phyloP scores from a whole-genome alignment of 2,888 invertebrate genomes.

The Biston betularia region DNA sequence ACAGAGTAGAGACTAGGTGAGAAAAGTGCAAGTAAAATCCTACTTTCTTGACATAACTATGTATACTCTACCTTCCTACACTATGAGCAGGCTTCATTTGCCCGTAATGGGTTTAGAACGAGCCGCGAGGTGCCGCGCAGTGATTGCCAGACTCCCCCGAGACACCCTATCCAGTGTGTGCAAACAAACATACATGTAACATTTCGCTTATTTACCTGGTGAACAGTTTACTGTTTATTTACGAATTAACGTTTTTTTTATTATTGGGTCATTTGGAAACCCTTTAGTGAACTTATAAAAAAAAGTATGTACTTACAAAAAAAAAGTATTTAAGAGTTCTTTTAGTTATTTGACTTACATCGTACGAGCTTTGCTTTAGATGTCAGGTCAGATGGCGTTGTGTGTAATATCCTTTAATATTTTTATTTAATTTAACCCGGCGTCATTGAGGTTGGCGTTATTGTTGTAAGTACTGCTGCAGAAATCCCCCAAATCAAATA shows the following conservation, averaged over 20 bases:
- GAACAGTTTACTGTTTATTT: background rate
- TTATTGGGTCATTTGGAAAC: too few relatives aligned
- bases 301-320: too few relatives aligned
- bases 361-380: too few relatives aligned
- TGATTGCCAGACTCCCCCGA: slow-evolving; percentile 80
- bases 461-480: too few relatives aligned
- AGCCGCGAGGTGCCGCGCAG: slow-evolving; percentile 71
- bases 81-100: slow-evolving; percentile 76
- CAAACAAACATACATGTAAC: slow-evolving; percentile 21
- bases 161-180: slow-evolving; percentile 38
- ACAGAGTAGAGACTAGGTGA: background rate
- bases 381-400: too few relatives aligned
- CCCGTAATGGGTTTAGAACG: slow-evolving; percentile 79
- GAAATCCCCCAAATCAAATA: background rate
- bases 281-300: too few relatives aligned
- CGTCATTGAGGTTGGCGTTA: too few relatives aligned
- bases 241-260: too few relatives aligned
- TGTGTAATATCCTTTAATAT: too few relatives aligned
- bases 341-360: too few relatives aligned
- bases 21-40: background rate
- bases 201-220: slow-evolving; percentile 11
- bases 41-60: background rate
- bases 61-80: slow-evolving; percentile 4
- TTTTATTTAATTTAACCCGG: too few relatives aligned
- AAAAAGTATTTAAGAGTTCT: too few relatives aligned